Percentiles rank a stretch among this genome's conserved stretches.
Conservation (phyloP, 2,113 vertebrate species). For the Baryphthengus martii region DNA sequence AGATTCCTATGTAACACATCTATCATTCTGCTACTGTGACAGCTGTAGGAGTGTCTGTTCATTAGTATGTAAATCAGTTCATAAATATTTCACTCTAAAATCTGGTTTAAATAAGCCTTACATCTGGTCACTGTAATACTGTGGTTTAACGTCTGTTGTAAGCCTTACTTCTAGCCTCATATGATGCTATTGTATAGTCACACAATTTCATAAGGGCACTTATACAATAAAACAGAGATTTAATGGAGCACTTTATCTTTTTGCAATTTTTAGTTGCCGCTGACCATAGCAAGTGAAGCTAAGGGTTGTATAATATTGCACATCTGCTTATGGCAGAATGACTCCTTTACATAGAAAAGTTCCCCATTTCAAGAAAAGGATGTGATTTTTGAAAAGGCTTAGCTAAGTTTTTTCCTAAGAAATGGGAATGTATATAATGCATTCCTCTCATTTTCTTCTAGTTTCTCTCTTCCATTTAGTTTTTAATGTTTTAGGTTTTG, state of each 20-base stretch:
- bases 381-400: not conserved
- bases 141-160: conserved; percentile 62
- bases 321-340: conserved; percentile 44
- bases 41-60: conserved; percentile 66
- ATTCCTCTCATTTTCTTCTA: not conserved
- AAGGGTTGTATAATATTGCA: conserved; percentile 39
- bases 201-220: conserved; percentile 76
- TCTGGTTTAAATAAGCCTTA: conserved; percentile 58
- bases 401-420: not conserved
- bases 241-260: conserved; percentile 72
- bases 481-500: not conserved
- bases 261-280: conserved; percentile 72
- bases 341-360: conserved; percentile 7
- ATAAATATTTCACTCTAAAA: conserved; percentile 80
- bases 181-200: conserved; percentile 70
- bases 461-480: not conserved
- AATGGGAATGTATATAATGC: not conserved
- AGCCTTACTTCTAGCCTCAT: conserved; percentile 69
- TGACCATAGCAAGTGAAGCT: conserved; percentile 69
- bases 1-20: conserved; percentile 32
- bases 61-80: conserved; percentile 81
- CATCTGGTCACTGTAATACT: conserved; percentile 42
- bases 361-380: conserved; percentile 20
- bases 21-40: conserved; percentile 63
- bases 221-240: conserved; percentile 73